Evolutionary conservation across 2,888 invertebrate genomes (phyloP).

Genomic region (Brachypalpus laphriformis): DNA sequence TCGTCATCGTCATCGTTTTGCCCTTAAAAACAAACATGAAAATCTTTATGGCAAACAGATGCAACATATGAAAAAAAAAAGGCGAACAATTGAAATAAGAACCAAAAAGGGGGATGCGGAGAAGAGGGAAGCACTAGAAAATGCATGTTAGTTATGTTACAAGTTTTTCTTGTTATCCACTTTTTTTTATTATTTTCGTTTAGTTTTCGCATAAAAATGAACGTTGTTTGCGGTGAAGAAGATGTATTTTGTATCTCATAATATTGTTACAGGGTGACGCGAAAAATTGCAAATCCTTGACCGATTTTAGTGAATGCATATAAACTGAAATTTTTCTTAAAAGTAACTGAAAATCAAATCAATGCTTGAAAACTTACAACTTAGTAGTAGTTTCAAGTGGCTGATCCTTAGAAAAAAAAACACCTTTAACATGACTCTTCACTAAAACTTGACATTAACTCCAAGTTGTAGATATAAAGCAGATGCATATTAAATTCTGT

Average conservation of each 20-base stretch:
- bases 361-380: too few relatives aligned
- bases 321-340: too few relatives aligned
- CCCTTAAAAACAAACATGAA: constrained; percentile 63
- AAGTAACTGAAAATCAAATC: too few relatives aligned
- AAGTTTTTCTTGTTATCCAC: constrained; percentile 67
- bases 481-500: too few relatives aligned
- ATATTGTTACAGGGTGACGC: constrained; percentile 1
- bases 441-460: too few relatives aligned
- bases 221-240: constrained; percentile 33
- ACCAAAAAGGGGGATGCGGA: constrained; percentile 29
- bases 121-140: constrained; percentile 61
- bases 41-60: constrained; percentile 71
- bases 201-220: constrained; percentile 50
- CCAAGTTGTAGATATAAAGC: too few relatives aligned
- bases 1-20: constrained; percentile 52
- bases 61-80: constrained; percentile 53
- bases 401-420: too few relatives aligned
- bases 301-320: too few relatives aligned
- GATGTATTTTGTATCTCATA: constrained; percentile 20
- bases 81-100: constrained; percentile 64
- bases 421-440: too few relatives aligned
- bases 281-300: too few relatives aligned
- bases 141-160: constrained; percentile 66
- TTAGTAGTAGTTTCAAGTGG: too few relatives aligned
- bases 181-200: constrained; percentile 19